phyloP scores from a whole-genome alignment of 2,797 vertebrate species.

The Sphenodon punctatus region DNA sequence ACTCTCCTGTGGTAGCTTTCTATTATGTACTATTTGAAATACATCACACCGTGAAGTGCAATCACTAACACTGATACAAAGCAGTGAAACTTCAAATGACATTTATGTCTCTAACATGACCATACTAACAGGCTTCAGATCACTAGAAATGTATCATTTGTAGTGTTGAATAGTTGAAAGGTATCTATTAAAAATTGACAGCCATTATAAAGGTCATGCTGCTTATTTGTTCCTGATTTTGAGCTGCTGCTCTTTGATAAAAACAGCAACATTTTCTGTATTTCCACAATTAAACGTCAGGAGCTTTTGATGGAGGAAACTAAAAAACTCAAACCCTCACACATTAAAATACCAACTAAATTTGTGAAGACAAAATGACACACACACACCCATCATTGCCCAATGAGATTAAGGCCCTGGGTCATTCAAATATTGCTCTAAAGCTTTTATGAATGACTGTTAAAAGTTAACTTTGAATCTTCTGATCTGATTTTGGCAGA shows the following conservation, averaged over 20 bases:
- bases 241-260: not conserved
- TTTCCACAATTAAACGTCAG: not conserved
- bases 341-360: not conserved
- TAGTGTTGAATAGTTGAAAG: not conserved
- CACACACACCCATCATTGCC: not conserved
- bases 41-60: not conserved
- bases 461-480: conserved; percentile 22
- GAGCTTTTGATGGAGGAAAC: conserved; percentile 17
- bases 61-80: not conserved
- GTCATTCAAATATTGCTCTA: not conserved
- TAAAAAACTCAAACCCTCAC: not conserved
- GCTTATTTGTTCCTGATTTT: not conserved
- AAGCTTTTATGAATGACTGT: not conserved
- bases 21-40: not conserved
- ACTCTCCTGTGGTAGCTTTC: not conserved
- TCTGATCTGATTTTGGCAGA: conserved; percentile 50
- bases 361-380: not conserved
- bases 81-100: not conserved
- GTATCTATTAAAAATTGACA: not conserved
- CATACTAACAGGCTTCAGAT: not conserved
- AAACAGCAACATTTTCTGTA: not conserved
- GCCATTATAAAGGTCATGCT: not conserved
- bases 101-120: not conserved
- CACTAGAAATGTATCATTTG: not conserved
- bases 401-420: conserved; percentile 11